Evolutionary conservation across 1,140 invertebrate species (phyloP).

Genomic region (Zeugodacus cucurbitae): DNA sequence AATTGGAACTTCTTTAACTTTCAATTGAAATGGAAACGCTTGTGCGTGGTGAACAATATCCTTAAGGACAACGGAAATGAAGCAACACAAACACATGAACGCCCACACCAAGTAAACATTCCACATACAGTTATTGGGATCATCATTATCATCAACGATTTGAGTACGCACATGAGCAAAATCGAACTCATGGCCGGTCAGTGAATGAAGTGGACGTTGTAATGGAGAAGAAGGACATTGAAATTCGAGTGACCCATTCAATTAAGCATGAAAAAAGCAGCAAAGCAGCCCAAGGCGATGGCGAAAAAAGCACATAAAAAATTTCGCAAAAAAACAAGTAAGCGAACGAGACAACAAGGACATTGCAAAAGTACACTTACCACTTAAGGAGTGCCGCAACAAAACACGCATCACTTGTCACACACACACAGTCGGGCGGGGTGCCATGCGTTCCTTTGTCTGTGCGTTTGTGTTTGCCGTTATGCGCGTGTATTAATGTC

Average conservation of each 20-base stretch:
- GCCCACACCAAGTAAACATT: neutral
- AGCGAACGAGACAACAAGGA: constrained; percentile 37
- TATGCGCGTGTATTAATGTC: neutral
- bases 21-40: constrained; percentile 31
- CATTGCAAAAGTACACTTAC: constrained; percentile 56
- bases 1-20: neutral
- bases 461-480: no score
- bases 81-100: neutral
- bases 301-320: constrained; percentile 49
- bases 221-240: constrained; percentile 6
- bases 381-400: constrained; percentile 65
- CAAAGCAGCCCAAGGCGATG: constrained; percentile 8
- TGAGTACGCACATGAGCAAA: constrained; percentile 4
- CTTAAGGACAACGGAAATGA: constrained; percentile 10
- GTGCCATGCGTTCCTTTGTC: neutral
- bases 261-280: constrained; percentile 60
- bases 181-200: neutral
- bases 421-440: constrained; percentile 53
- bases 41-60: neutral
- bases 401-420: constrained; percentile 66
- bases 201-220: neutral
- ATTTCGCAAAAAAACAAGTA: constrained; percentile 25
- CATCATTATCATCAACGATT: constrained; percentile 42
- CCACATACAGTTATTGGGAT: constrained; percentile 21
- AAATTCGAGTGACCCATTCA: constrained; percentile 59